Evolutionary conservation across 2,888 invertebrate species (phyloP).

Genomic region (Lithosia quadra): DNA sequence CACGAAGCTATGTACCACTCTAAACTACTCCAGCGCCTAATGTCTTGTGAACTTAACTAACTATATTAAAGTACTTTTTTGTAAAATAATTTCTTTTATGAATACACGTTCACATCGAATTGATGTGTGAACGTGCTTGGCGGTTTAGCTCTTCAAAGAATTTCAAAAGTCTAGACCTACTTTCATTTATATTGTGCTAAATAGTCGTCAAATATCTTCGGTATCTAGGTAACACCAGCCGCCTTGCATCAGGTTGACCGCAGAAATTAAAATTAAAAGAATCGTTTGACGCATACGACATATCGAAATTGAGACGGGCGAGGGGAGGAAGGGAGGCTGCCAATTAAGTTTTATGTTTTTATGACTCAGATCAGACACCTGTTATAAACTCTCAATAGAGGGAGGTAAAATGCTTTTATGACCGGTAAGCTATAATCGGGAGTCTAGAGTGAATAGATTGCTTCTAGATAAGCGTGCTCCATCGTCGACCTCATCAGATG

Average conservation of each 20-base stretch:
- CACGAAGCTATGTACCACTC: neutral
- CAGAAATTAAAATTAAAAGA: neutral
- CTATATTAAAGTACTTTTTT: no score
- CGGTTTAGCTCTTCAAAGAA: neutral
- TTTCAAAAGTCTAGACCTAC: constrained; percentile 4
- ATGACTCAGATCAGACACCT: no score
- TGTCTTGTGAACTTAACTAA: neutral
- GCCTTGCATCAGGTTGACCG: neutral
- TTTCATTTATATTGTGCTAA: neutral
- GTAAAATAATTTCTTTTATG: no score
- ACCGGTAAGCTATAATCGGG: no score
- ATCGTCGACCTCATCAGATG: no score
- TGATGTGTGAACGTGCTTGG: neutral
- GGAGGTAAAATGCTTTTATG: neutral
- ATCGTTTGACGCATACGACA: neutral
- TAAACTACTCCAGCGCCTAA: neutral
- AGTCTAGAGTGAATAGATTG: no score
- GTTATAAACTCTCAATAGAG: no score
- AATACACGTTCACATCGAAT: no score
- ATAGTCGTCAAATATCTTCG: neutral
- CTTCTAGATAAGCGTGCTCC: no score
- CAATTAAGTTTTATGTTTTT: no score
- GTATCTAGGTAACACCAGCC: neutral
- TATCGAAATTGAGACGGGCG: no score
- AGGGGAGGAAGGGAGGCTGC: no score